Evolutionary conservation across 2,797 vertebrate species (phyloP).

Genomic region (Danio kyathit): DNA sequence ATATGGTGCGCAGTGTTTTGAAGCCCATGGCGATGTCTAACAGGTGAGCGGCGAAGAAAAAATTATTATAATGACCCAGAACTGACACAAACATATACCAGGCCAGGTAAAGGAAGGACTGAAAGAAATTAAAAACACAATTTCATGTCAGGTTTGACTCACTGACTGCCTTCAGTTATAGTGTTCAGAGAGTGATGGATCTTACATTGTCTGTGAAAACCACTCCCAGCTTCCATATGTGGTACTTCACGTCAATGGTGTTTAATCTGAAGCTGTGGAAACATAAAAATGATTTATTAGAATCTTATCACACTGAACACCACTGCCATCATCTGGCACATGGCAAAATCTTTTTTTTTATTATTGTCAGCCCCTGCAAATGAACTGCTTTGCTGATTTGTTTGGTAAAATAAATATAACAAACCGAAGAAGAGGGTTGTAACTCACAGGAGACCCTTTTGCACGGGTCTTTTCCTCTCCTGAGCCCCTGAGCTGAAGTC

Average conservation of each 20-base stretch:
- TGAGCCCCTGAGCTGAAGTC: slow-evolving; percentile 87
- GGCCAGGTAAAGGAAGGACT: slow-evolving; percentile 81
- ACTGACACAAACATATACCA: slow-evolving; percentile 80
- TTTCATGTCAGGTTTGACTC: background rate
- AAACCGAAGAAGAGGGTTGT: background rate
- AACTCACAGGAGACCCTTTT: slow-evolving; percentile 86
- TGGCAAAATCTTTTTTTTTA: background rate
- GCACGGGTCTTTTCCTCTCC: slow-evolving; percentile 84
- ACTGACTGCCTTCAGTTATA: background rate
- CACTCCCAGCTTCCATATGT: slow-evolving; percentile 81
- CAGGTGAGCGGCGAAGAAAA: slow-evolving; percentile 82
- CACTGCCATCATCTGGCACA: slow-evolving; percentile 47
- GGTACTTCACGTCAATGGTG: slow-evolving; percentile 78
- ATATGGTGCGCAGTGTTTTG: slow-evolving; percentile 81
- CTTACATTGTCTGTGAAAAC: slow-evolving; percentile 81
- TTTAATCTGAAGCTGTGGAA: slow-evolving; percentile 69
- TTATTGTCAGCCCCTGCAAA: no score
- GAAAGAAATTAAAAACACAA: slow-evolving; percentile 34
- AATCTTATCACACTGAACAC: slow-evolving; percentile 29
- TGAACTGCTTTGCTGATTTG: background rate
- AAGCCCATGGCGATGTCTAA: slow-evolving; percentile 83
- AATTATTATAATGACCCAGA: slow-evolving; percentile 82
- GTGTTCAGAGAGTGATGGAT: background rate
- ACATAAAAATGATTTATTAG: background rate
- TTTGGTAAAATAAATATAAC: background rate